Evolutionary conservation across 2,797 vertebrate genomes (phyloP).

Genomic region (Carduelis carduelis): DNA sequence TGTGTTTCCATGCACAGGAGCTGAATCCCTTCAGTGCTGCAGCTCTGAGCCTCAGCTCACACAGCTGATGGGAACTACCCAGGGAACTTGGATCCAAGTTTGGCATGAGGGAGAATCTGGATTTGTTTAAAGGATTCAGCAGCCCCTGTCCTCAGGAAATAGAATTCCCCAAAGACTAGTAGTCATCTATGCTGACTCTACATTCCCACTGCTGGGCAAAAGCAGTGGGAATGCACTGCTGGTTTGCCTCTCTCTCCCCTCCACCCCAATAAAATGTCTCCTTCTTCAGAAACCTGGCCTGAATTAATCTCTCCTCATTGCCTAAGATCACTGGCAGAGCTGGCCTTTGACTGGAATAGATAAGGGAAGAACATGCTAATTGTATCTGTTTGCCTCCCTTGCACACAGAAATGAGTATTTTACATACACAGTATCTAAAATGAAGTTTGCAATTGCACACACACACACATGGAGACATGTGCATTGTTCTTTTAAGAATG

Average conservation of each 20-base stretch:
- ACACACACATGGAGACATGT: accelerated
- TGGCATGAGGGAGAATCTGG: background rate
- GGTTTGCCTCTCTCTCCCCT: background rate
- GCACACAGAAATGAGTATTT: background rate
- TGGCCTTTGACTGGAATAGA: background rate
- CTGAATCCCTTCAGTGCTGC: background rate
- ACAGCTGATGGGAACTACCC: background rate
- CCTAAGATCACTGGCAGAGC: background rate
- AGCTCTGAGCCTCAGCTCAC: background rate
- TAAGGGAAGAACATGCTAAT: background rate
- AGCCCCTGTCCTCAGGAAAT: background rate
- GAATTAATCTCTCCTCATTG: background rate
- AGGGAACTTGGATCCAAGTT: background rate
- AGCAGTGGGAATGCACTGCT: background rate
- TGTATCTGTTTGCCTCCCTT: background rate
- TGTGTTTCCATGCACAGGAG: background rate
- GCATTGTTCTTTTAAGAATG: background rate
- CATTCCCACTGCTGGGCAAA: background rate
- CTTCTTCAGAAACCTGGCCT: background rate
- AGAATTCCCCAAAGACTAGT: background rate
- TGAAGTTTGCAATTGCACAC: background rate
- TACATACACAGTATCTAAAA: background rate
- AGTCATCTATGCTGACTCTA: background rate
- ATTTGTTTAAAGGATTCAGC: background rate
- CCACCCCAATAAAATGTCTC: background rate